A percentile compares a stretch with the other conserved stretches of the same genome.
These are phyloP conservation scores for Isurus oxyrinchus DNA, from an alignment of 2,113 vertebrate genomes.

Conservation along the genomic window DNA sequence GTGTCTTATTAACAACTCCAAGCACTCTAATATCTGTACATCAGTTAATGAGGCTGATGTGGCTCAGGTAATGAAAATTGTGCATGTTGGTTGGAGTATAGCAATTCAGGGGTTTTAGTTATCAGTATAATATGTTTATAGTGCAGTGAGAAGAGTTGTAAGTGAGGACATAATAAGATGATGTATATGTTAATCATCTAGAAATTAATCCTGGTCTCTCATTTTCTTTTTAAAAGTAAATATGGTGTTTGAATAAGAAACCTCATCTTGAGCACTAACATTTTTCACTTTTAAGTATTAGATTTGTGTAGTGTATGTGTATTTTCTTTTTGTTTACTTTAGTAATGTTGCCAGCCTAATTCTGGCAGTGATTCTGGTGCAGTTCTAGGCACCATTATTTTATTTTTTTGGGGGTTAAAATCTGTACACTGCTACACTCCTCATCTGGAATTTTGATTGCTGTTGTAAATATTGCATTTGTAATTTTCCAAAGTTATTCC, in stretches of 20 bases:
- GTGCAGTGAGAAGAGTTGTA: neutral
- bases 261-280: neutral
- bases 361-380: neutral
- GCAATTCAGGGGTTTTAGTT: neutral
- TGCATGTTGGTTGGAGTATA: neutral
- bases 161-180: neutral
- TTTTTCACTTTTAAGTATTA: neutral
- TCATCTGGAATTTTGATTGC: neutral
- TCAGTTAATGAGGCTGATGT: neutral
- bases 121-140: neutral
- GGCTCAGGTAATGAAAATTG: neutral
- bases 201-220: neutral
- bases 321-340: neutral
- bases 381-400: neutral
- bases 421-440: neutral
- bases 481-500: conserved; percentile 17
- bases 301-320: neutral
- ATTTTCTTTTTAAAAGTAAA: neutral
- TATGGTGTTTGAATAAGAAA: conserved; percentile 2
- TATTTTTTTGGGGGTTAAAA: neutral
- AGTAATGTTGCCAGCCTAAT: neutral
- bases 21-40: neutral
- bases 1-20: neutral
- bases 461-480: neutral
- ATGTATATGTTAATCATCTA: neutral